Evolutionary conservation across 2,888 invertebrate genomes (phyloP), one percentile per base, ranked within the genome.

Genomic region (Drosophila basisetae): DNA sequence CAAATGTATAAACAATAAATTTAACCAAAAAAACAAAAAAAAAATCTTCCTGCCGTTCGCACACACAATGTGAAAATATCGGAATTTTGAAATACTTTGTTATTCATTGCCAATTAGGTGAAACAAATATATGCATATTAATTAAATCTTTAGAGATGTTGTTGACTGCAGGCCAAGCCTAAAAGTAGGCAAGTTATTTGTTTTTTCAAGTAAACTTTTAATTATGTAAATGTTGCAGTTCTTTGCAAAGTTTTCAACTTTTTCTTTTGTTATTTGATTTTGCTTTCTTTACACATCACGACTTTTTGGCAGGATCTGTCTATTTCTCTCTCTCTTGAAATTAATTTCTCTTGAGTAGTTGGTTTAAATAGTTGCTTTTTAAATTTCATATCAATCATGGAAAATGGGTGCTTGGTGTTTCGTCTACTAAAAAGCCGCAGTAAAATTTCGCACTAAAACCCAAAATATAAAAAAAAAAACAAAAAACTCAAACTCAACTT

Each of bases 1-100:
- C 59, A 76, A 63, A 52, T 58, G 31, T 31, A 56, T 39, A 30
- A 56, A 30, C 56, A 18, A 56, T 39, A n/a, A 39, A 39, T 30
- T 37, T 18, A 54, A 16, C 22, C 10, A 25, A 39, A 55, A 18
- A 25, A 25, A 68, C 4, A 53, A 68, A 60, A 82, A 75, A 82
- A 78, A 80, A 78, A 90, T 92, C 93, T 93, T 93, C 93, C 93
- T 93, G 93, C 93, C 93, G 92, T 89, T 90, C 92, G 92, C 89
- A 89, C 89, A 89, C 69, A 80, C 70, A 68, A 68, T 65, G 58
- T 68, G 65, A 68, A 67, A 60, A 52, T 18, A 47, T 37, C 68
- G 63, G 55, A 49, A 63, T 11, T 61, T 28, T 62, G 10, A 63
- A 69, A 54, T 54, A 62, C 54, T 75, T 53, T 63, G 67, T 69